These are phyloP conservation scores for Clamator glandarius DNA, from an alignment of 2,797 vertebrate species.

Conservation along the genomic window DNA sequence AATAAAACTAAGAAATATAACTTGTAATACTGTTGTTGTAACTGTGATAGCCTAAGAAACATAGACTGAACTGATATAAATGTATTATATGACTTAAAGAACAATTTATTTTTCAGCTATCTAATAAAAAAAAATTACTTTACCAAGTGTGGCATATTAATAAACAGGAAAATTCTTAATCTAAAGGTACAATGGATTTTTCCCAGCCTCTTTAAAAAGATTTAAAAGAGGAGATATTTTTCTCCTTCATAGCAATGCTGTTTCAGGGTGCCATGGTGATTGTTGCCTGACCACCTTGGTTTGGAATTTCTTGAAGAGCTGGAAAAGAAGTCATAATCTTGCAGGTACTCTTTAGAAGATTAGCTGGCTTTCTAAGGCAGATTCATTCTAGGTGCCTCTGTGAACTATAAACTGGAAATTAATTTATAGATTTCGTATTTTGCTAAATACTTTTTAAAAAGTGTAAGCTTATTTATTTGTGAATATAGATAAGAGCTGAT, in stretches of 20 bases:
- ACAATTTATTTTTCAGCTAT: neutral
- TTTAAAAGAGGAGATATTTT: neutral
- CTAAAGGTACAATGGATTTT: neutral
- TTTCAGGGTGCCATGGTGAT: neutral
- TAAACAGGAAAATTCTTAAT: neutral
- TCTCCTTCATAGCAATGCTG: neutral
- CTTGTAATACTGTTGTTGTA: neutral
- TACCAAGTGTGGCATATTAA: neutral
- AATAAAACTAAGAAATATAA: neutral
- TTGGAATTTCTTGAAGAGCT: neutral
- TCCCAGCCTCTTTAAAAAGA: neutral
- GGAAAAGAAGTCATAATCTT: neutral
- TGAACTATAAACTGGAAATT: neutral
- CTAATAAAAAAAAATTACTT: neutral
- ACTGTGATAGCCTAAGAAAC: neutral
- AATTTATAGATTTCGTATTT: neutral
- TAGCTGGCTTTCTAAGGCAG: neutral
- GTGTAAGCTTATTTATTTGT: neutral
- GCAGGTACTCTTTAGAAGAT: neutral
- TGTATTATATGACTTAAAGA: neutral
- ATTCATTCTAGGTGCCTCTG: neutral
- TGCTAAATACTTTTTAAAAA: neutral
- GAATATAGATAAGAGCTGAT: neutral
- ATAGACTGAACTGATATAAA: neutral
- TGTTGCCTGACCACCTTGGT: neutral